Conservation (phyloP, 2,797 vertebrate species). For the Pogonophryne albipinna region DNA sequence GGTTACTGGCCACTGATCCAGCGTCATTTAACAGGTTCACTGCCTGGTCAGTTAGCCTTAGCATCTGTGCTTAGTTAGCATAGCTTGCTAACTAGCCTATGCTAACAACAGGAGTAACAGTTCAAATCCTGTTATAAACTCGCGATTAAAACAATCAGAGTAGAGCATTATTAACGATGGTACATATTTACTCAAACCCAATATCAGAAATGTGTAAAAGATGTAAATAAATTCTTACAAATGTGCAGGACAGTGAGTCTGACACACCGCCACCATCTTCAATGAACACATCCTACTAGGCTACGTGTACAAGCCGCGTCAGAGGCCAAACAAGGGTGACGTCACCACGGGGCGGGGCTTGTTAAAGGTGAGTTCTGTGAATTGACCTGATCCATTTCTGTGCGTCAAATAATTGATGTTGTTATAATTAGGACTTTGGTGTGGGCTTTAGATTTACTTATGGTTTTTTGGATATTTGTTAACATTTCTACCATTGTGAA, state of each 20-base stretch:
- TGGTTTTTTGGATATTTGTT: too few species aligned
- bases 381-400: neutral
- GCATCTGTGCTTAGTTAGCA: slow-evolving; percentile 68
- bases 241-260: slow-evolving; percentile 79
- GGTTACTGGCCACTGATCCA: slow-evolving; percentile 38
- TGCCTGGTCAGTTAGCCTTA: slow-evolving; percentile 71
- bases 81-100: slow-evolving; percentile 60
- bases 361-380: slow-evolving; percentile 21
- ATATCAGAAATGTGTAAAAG: slow-evolving; percentile 55
- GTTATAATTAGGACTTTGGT: too few species aligned
- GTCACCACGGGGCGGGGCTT: slow-evolving; percentile 51
- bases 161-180: neutral
- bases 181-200: slow-evolving; percentile 48
- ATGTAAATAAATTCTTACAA: slow-evolving; percentile 76
- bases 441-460: too few species aligned
- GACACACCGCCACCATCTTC: slow-evolving; percentile 87
- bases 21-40: slow-evolving; percentile 65
- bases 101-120: slow-evolving; percentile 65
- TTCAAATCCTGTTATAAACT: slow-evolving; percentile 5
- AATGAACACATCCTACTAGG: slow-evolving; percentile 87
- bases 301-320: slow-evolving; percentile 91
- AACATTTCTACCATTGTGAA: too few species aligned
- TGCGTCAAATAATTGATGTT: neutral
- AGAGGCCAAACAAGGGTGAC: slow-evolving; percentile 75
- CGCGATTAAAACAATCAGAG: slow-evolving; percentile 16